phyloP scores from a whole-genome alignment of 1,140 invertebrate genomes.

The Teleopsis dalmanni region DNA sequence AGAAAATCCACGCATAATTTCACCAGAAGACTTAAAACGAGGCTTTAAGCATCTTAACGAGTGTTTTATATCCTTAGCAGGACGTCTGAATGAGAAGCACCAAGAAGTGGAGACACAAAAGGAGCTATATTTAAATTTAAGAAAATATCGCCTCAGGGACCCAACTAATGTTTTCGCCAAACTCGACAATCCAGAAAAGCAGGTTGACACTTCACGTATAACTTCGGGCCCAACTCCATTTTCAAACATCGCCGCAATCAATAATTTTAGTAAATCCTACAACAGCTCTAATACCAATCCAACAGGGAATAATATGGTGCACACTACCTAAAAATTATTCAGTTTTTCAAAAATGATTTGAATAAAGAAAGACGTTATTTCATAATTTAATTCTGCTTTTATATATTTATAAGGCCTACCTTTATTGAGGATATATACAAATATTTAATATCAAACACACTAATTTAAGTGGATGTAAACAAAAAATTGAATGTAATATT shows the following conservation, averaged over 20 bases:
- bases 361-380: too few relatives aligned
- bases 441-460: neutral
- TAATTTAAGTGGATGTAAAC: too few relatives aligned
- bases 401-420: too few relatives aligned
- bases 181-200: conserved; percentile 25
- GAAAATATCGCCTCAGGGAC: conserved; percentile 71
- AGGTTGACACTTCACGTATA: conserved; percentile 35
- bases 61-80: conserved; percentile 76
- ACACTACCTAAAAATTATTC: too few relatives aligned
- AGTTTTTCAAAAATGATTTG: too few relatives aligned
- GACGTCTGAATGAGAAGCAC: conserved; percentile 72
- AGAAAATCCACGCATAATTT: conserved; percentile 56
- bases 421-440: too few relatives aligned
- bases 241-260: conserved; percentile 40
- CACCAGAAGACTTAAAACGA: conserved; percentile 55
- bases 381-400: too few relatives aligned
- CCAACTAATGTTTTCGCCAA: conserved; percentile 68
- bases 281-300: conserved; percentile 6
- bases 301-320: neutral
- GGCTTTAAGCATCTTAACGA: conserved; percentile 75
- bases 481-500: too few relatives aligned
- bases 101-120: conserved; percentile 67
- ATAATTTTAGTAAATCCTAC: conserved; percentile 30
- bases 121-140: conserved; percentile 71
- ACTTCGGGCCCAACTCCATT: conserved; percentile 55